Conservation (phyloP, 2,888 invertebrate genomes). For the Melieria picta region DNA sequence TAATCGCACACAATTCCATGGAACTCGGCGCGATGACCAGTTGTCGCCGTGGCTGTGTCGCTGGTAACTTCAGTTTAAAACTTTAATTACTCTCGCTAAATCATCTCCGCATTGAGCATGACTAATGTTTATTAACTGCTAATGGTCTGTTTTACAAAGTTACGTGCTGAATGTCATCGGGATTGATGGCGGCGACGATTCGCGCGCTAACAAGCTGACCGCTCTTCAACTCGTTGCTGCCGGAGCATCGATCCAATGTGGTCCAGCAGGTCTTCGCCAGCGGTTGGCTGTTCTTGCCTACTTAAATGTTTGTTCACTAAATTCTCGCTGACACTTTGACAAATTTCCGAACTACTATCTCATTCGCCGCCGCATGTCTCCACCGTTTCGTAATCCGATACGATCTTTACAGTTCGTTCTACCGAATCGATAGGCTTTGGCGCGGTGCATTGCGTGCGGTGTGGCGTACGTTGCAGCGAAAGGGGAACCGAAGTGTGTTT, state of each 20-base stretch:
- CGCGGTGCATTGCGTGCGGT: constrained; percentile 19
- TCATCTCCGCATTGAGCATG: constrained; percentile 58
- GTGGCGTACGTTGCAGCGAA: background rate
- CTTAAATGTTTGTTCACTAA: constrained; percentile 39
- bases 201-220: constrained; percentile 14
- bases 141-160: constrained; percentile 66
- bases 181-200: constrained; percentile 18
- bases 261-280: background rate
- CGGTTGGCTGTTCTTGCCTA: background rate
- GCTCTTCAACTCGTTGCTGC: background rate
- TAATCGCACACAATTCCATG: constrained; percentile 40
- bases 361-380: constrained; percentile 44
- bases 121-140: constrained; percentile 66
- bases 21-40: constrained; percentile 45
- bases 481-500: constrained; percentile 18
- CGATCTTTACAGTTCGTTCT: constrained; percentile 32
- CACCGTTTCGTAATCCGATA: constrained; percentile 44
- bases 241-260: constrained; percentile 13
- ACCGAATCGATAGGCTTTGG: constrained; percentile 26
- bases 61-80: constrained; percentile 46
- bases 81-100: constrained; percentile 63
- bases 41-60: background rate
- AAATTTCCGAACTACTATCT: constrained; percentile 59
- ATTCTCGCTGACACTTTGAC: constrained; percentile 62
- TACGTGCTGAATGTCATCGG: constrained; percentile 48